These are phyloP conservation scores for Epizoanthus fatuus DNA, from an alignment of 92 coral and sea anemone species.

Conservation along the genomic window DNA sequence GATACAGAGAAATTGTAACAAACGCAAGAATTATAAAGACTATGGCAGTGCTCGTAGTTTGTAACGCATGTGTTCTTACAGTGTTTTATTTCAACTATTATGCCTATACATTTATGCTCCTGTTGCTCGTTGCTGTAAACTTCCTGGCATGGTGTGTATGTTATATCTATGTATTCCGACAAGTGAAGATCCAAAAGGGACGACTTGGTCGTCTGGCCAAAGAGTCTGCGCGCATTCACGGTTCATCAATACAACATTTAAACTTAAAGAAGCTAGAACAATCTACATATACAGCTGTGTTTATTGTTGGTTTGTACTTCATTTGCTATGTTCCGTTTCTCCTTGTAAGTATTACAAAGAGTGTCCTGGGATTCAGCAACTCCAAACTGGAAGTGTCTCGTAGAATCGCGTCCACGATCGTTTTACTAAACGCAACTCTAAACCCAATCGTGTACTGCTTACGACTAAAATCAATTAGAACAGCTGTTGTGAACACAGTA, in stretches of 20 bases:
- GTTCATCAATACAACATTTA: not conserved
- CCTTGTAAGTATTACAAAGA: conserved; percentile 20
- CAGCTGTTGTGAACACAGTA: not conserved
- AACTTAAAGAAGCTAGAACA: conserved; percentile 2
- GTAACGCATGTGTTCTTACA: conserved; percentile 7
- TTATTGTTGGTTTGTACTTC: conserved; percentile 25
- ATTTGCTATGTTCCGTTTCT: conserved; percentile 33
- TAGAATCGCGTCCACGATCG: conserved; percentile 17
- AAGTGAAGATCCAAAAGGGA: not conserved
- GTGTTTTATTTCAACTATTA: conserved; percentile 25
- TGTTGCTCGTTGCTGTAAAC: conserved; percentile 19
- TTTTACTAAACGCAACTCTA: conserved; percentile 22
- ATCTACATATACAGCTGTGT: conserved; percentile 11
- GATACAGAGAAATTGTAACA: conserved; percentile 24
- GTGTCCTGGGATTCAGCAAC: conserved; percentile 11
- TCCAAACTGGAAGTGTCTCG: conserved; percentile 12
- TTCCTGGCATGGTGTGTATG: conserved; percentile 23
- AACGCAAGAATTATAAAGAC: not conserved
- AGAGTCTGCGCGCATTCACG: conserved; percentile 9
- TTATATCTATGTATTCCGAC: conserved; percentile 13
- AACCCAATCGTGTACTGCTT: conserved; percentile 28
- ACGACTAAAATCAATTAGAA: conserved; percentile 20
- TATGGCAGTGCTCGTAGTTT: not conserved
- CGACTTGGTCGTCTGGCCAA: not conserved
- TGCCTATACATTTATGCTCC: conserved; percentile 8